phyloP scores from a whole-genome alignment of 2,888 invertebrate genomes.

The Torymus auratus region DNA sequence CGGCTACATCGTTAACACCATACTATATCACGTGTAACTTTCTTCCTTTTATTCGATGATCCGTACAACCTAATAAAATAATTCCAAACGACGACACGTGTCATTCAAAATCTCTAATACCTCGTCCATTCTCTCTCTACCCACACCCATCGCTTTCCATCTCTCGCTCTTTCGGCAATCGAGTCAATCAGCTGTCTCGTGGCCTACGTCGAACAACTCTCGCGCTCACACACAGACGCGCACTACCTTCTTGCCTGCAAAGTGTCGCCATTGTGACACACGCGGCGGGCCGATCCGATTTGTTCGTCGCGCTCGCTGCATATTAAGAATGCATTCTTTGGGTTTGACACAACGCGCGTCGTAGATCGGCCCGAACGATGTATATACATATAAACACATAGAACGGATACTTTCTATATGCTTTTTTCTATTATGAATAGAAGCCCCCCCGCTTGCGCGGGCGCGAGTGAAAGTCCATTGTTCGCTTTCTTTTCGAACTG shows the following conservation, averaged over 20 bases:
- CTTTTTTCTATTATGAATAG: constrained; percentile 48
- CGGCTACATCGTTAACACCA: no score
- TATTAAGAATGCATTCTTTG: constrained; percentile 8
- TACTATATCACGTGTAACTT: no score
- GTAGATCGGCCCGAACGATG: no score
- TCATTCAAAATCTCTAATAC: no score
- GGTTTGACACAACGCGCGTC: no score
- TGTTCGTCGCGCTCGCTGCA: no score
- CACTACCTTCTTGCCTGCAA: no score
- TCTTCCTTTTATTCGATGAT: no score
- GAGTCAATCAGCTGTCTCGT: constrained; percentile 31
- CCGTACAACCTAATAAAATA: no score
- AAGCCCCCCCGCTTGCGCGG: neutral
- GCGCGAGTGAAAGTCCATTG: constrained; percentile 57
- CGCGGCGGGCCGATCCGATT: no score
- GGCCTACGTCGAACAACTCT: constrained; percentile 40
- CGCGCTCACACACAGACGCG: constrained; percentile 36
- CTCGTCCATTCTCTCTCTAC: constrained; percentile 30
- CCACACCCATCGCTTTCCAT: constrained; percentile 6
- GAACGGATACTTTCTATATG: constrained; percentile 32
- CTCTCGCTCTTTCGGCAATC: constrained; percentile 12
- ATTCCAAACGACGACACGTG: no score
- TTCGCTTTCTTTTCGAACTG: constrained; percentile 49
- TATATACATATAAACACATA: constrained; percentile 1
- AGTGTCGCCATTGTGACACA: no score